Evolutionary conservation across 2,888 invertebrate genomes (phyloP).

Genomic region (Steinernema hermaphroditum): DNA sequence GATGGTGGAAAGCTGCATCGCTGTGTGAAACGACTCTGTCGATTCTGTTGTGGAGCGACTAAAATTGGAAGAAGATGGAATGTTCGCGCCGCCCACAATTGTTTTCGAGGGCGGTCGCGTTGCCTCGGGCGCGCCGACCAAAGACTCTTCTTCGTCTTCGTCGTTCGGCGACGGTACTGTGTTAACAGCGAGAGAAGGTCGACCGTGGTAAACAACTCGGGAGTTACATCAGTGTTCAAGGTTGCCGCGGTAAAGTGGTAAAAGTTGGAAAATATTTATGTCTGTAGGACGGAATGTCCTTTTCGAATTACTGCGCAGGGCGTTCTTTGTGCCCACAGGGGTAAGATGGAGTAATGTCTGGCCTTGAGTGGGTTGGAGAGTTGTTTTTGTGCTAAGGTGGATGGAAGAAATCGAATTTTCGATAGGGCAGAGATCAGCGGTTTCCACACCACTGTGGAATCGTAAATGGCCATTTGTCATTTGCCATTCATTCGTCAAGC

Average conservation of each 20-base stretch:
- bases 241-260: background rate
- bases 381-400: background rate
- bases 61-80: slow-evolving; percentile 7
- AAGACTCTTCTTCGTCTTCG: background rate
- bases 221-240: slow-evolving; percentile 10
- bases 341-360: background rate
- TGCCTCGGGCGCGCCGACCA: slow-evolving; percentile 1
- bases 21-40: background rate
- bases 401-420: background rate
- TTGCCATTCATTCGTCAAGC: too few relatives aligned
- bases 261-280: slow-evolving; percentile 6
- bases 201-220: background rate
- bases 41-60: background rate
- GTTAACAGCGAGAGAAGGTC: background rate
- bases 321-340: background rate
- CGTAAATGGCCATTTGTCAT: background rate
- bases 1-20: background rate
- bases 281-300: background rate
- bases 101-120: slow-evolving; percentile 27
- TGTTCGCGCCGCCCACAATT: slow-evolving; percentile 31
- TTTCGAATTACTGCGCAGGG: background rate
- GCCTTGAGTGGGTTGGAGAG: background rate
- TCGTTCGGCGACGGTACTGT: background rate
- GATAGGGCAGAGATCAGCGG: background rate
- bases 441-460: background rate